phyloP scores from a whole-genome alignment of 2,797 vertebrate species.

The Carapus acus region DNA sequence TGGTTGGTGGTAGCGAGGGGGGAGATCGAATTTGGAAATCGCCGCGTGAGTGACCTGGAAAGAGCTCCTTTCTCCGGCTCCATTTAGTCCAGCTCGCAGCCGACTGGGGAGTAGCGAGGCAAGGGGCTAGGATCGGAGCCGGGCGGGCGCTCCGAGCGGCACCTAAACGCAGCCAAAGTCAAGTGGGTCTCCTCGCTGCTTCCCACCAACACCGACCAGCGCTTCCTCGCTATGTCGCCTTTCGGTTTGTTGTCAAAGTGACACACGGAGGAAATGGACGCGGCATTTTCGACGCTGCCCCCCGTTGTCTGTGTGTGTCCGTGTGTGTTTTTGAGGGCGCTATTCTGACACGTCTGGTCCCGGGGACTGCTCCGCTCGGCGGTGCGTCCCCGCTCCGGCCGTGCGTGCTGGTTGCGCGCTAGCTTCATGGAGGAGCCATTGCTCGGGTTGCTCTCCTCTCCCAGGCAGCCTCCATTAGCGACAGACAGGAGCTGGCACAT shows the following conservation, averaged over 20 bases:
- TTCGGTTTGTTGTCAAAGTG: slow-evolving; percentile 68
- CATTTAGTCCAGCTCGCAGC: slow-evolving; percentile 65
- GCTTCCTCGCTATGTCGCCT: slow-evolving; percentile 60
- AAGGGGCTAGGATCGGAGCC: slow-evolving; percentile 58
- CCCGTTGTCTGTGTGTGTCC: slow-evolving; percentile 44
- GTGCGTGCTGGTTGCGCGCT: slow-evolving; percentile 54
- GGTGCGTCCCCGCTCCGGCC: slow-evolving; percentile 34
- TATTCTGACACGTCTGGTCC: slow-evolving; percentile 66
- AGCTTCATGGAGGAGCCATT: slow-evolving; percentile 91
- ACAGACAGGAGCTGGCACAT: slow-evolving; percentile 80
- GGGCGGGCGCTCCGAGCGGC: slow-evolving; percentile 62
- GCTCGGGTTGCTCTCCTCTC: slow-evolving; percentile 77
- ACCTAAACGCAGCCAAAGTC: slow-evolving; percentile 65
- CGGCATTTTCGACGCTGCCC: slow-evolving; percentile 38
- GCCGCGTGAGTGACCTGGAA: slow-evolving; percentile 76
- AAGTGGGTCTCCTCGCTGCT: slow-evolving; percentile 65
- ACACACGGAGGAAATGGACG: slow-evolving; percentile 73
- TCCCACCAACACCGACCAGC: slow-evolving; percentile 46
- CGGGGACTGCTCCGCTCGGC: slow-evolving; percentile 49
- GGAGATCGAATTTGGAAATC: slow-evolving; percentile 70
- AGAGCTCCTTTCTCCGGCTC: slow-evolving; percentile 54
- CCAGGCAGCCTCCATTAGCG: slow-evolving; percentile 90
- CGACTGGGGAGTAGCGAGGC: slow-evolving; percentile 70
- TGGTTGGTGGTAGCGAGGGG: too few relatives aligned
- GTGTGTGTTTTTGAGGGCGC: slow-evolving; percentile 11